These are phyloP conservation scores for Brachionus paranguensis DNA, from an alignment of 1,140 invertebrate species.

Conservation along the genomic window DNA sequence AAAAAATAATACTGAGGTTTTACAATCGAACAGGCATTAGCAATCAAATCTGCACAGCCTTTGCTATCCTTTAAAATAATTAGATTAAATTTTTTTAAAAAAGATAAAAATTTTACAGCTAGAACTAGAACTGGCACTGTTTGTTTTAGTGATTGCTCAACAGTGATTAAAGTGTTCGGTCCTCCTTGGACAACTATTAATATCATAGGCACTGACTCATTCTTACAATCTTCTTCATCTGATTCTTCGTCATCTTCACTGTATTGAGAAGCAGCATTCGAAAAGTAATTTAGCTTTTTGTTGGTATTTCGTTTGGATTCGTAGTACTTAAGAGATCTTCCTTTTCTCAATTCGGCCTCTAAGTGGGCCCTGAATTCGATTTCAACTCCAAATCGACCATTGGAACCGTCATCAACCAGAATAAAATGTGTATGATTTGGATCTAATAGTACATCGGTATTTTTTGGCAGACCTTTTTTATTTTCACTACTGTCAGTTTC, in stretches of 20 bases:
- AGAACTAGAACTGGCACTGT: slow-evolving; percentile 53
- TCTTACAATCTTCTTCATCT: slow-evolving; percentile 54
- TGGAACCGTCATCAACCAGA: slow-evolving; percentile 54
- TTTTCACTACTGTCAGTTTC: background rate
- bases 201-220: slow-evolving; percentile 48
- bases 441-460: slow-evolving; percentile 47
- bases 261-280: slow-evolving; percentile 91
- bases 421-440: slow-evolving; percentile 57
- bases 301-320: slow-evolving; percentile 63
- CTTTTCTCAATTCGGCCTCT: slow-evolving; percentile 42
- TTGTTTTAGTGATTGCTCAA: slow-evolving; percentile 47
- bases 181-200: slow-evolving; percentile 56
- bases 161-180: slow-evolving; percentile 51
- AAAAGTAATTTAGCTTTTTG: slow-evolving; percentile 61
- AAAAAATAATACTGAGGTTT: background rate
- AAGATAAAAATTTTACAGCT: background rate
- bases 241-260: slow-evolving; percentile 89
- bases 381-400: slow-evolving; percentile 51
- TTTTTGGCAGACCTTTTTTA: slow-evolving; percentile 4
- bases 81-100: background rate
- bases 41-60: slow-evolving; percentile 54
- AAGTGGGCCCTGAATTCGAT: slow-evolving; percentile 50
- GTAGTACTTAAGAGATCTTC: slow-evolving; percentile 46
- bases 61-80: slow-evolving; percentile 48
- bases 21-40: slow-evolving; percentile 44